Percentiles rank a stretch among this genome's conserved stretches.
These are phyloP conservation scores for Hypselothyrea guttata DNA, from an alignment of 2,888 invertebrate species.

Conservation along the genomic window DNA sequence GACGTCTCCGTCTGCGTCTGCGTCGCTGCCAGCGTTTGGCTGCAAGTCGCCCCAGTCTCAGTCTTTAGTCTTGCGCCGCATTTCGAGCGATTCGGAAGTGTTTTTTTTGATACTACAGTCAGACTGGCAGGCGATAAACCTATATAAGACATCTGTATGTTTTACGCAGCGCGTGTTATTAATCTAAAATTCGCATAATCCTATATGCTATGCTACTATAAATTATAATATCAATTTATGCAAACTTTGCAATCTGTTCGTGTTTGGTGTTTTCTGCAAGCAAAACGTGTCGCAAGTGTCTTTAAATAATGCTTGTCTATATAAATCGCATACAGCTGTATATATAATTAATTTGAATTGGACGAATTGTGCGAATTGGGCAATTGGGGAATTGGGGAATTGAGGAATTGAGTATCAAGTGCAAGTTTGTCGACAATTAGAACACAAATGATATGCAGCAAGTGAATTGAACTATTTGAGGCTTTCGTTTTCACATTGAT, in stretches of 20 bases:
- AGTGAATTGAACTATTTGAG: slow-evolving; percentile 57
- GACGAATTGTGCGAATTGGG: no score
- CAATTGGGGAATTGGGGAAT: slow-evolving; percentile 7
- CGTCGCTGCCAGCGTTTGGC: slow-evolving; percentile 29
- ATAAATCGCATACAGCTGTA: slow-evolving; percentile 21
- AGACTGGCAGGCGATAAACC: slow-evolving; percentile 2
- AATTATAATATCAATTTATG: no score
- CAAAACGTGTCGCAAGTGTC: no score
- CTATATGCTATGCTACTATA: no score
- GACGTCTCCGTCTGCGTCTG: no score
- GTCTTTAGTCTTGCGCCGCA: slow-evolving; percentile 65
- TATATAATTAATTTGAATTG: no score
- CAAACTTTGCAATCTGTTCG: no score
- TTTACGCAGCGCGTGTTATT: slow-evolving; percentile 66
- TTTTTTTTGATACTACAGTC: slow-evolving; percentile 29
- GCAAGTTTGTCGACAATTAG: slow-evolving; percentile 32
- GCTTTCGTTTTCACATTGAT: slow-evolving; percentile 56
- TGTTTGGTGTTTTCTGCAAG: no score
- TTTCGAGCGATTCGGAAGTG: slow-evolving; percentile 78
- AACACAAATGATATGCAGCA: slow-evolving; percentile 48
- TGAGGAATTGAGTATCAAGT: slow-evolving; percentile 42
- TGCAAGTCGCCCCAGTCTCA: slow-evolving; percentile 61
- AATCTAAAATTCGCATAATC: slow-evolving; percentile 33
- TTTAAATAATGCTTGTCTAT: no score
- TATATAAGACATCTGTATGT: slow-evolving; percentile 7